phyloP scores from a whole-genome alignment of 2,888 invertebrate species.

The Azorinus chamasolen region DNA sequence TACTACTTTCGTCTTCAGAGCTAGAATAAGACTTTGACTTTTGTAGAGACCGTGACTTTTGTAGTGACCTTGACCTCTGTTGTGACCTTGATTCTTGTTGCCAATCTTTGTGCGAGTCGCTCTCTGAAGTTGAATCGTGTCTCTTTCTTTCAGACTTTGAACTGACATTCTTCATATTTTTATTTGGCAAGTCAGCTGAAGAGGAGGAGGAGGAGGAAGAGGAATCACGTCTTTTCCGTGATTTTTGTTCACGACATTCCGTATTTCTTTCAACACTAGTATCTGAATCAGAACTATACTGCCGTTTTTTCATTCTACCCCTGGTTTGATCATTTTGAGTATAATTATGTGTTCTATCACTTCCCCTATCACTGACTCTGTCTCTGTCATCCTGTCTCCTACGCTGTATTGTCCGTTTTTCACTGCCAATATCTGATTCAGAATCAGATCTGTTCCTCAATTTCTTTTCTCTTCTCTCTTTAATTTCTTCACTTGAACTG shows the following conservation, averaged over 20 bases:
- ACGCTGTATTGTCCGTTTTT: too few relatives aligned
- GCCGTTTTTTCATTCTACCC: constrained; percentile 1
- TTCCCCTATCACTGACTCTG: constrained; percentile 1
- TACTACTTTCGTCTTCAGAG: not conserved
- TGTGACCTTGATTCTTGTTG: too few relatives aligned
- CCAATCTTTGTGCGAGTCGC: too few relatives aligned
- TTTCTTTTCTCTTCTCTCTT: too few relatives aligned
- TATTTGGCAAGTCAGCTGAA: not conserved
- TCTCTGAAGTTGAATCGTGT: not conserved
- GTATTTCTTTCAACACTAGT: constrained; percentile 17
- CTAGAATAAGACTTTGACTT: too few relatives aligned
- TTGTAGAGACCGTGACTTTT: too few relatives aligned
- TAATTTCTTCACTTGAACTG: too few relatives aligned
- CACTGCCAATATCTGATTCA: not conserved
- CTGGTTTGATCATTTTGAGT: constrained; percentile 1
- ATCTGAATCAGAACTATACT: constrained; percentile 21
- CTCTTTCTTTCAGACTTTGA: not conserved
- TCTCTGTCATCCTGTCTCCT: not conserved
- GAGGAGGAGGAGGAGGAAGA: constrained; percentile 21
- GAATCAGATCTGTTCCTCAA: not conserved
- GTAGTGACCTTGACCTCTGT: too few relatives aligned
- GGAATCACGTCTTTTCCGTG: constrained; percentile 30
- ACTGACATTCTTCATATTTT: not conserved
- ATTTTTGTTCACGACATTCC: too few relatives aligned
- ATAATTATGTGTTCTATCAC: constrained; percentile 2